Evolutionary conservation across 2,888 invertebrate species (phyloP).

Genomic region (Stenolophus ochropezus): DNA sequence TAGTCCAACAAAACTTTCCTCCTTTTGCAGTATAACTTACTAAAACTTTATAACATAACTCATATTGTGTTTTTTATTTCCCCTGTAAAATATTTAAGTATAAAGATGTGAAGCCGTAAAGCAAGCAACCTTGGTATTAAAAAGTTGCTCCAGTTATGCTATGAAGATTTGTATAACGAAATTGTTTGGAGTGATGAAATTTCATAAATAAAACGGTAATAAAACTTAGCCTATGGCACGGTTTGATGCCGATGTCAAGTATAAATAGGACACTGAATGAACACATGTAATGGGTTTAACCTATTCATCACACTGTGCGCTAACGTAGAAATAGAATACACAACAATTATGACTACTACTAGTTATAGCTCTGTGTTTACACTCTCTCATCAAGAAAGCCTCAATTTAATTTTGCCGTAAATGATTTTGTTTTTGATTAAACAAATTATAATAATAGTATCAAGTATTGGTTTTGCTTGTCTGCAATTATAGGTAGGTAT

Average conservation of each 20-base stretch:
- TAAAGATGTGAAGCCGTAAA: not conserved
- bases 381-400: no score
- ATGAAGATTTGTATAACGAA: constrained; percentile 21
- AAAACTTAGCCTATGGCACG: constrained; percentile 24
- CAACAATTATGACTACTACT: no score
- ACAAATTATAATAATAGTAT: no score
- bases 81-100: not conserved
- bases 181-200: constrained; percentile 29
- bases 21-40: not conserved
- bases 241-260: constrained; percentile 21
- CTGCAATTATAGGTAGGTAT: no score
- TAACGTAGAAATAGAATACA: no score
- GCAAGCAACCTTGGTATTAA: constrained; percentile 16
- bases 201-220: constrained; percentile 32
- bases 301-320: constrained; percentile 24
- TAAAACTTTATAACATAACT: not conserved
- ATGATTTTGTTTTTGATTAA: no score
- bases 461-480: no score
- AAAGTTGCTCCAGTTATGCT: constrained; percentile 34
- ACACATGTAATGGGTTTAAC: constrained; percentile 37
- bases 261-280: constrained; percentile 36
- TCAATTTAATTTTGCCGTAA: no score
- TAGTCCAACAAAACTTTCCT: not conserved
- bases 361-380: no score
- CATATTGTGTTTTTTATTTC: not conserved